These are phyloP conservation scores for Hiodon tergisus DNA, from an alignment of 2,113 vertebrate genomes.

Conservation along the genomic window DNA sequence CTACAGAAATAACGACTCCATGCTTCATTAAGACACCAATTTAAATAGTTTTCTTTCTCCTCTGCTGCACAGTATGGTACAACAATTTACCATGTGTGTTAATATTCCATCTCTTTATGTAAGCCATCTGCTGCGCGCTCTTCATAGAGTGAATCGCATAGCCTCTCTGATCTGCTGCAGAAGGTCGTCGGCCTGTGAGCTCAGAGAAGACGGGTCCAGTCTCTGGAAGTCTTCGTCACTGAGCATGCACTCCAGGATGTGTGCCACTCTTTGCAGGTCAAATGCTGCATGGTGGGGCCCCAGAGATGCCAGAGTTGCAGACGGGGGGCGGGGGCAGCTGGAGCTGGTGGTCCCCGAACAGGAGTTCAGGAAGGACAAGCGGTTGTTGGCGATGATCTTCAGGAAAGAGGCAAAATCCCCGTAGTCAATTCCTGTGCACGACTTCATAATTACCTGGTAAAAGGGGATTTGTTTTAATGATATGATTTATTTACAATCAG, in stretches of 20 bases:
- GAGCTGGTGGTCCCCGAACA: slow-evolving; percentile 46
- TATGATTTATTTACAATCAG: background rate
- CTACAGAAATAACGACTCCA: no score
- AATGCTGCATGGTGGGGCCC: slow-evolving; percentile 80
- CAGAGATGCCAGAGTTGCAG: slow-evolving; percentile 50
- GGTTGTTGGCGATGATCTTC: slow-evolving; percentile 75
- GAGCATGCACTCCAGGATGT: slow-evolving; percentile 73
- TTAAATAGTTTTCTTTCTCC: background rate
- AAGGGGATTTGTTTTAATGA: background rate
- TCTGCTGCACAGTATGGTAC: no score
- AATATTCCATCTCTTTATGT: no score
- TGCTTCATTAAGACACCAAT: no score
- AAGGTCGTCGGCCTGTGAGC: slow-evolving; percentile 61
- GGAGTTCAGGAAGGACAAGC: slow-evolving; percentile 67
- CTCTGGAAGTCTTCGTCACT: slow-evolving; percentile 78
- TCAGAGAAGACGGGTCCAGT: slow-evolving; percentile 58
- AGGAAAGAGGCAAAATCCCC: slow-evolving; percentile 87
- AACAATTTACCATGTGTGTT: no score
- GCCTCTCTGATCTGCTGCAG: slow-evolving; percentile 71
- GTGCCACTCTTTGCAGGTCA: slow-evolving; percentile 73
- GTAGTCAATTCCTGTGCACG: slow-evolving; percentile 89
- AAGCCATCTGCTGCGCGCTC: no score
- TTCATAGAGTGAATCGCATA: slow-evolving; percentile 57
- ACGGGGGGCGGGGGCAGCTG: slow-evolving; percentile 37
- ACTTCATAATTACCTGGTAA: slow-evolving; percentile 84